Conservation (phyloP, 2,888 invertebrate species). For the Epsilonema sp. region DNA sequence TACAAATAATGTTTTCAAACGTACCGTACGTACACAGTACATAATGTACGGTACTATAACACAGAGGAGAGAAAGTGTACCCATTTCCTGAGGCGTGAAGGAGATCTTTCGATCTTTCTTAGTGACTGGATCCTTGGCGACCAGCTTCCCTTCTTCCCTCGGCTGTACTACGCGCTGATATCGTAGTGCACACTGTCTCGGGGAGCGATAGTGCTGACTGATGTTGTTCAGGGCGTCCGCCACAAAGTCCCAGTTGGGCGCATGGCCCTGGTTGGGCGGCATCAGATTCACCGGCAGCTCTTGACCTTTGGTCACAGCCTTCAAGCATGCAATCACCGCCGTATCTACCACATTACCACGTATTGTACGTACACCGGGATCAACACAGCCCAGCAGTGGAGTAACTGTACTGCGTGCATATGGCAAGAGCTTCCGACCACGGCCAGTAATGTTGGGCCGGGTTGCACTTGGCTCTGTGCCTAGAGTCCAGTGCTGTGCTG, state of each 20-base stretch:
- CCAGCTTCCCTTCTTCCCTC: constrained; percentile 49
- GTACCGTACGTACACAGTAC: no score
- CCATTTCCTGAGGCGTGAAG: constrained; percentile 11
- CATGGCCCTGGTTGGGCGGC: constrained; percentile 57
- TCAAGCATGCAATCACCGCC: no score
- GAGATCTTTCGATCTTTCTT: constrained; percentile 14
- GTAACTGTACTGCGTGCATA: no score
- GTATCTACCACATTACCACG: no score
- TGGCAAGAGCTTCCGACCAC: no score
- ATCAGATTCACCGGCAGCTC: constrained; percentile 54
- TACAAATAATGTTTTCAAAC: no score
- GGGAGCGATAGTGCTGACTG: constrained; percentile 52
- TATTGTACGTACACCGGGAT: neutral
- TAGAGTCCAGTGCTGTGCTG: no score
- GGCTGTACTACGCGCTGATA: constrained; percentile 74
- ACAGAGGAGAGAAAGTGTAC: constrained; percentile 4
- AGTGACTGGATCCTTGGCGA: constrained; percentile 15
- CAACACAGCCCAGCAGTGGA: neutral
- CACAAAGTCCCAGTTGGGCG: constrained; percentile 87
- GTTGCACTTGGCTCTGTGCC: no score
- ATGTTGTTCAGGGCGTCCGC: constrained; percentile 69
- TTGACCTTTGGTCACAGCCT: constrained; percentile 38
- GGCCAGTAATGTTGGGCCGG: no score
- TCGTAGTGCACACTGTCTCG: constrained; percentile 70
- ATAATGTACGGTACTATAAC: no score